These are phyloP conservation scores for Apodemia mormo DNA, from an alignment of 2,888 invertebrate genomes.

Conservation along the genomic window DNA sequence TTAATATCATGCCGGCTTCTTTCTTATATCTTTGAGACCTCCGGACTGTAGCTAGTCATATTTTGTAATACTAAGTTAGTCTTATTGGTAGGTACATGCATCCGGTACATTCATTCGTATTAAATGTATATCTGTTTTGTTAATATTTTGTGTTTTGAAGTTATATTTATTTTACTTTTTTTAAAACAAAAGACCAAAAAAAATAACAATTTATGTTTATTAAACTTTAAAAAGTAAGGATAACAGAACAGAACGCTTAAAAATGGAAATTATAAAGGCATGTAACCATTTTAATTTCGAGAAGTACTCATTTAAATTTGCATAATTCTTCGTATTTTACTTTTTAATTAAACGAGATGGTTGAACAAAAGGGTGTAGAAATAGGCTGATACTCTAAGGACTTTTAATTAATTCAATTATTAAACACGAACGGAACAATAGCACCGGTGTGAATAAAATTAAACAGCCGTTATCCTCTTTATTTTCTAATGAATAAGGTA, in stretches of 20 bases:
- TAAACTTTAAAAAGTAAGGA: not conserved
- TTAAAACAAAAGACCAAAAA: not conserved
- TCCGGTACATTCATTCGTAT: too few species aligned
- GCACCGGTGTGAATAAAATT: not conserved
- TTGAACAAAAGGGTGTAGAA: slow-evolving; percentile 1
- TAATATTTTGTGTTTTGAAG: not conserved
- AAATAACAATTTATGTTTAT: not conserved
- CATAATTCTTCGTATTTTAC: slow-evolving; percentile 2
- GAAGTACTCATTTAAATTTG: slow-evolving; percentile 1
- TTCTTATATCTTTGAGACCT: too few species aligned
- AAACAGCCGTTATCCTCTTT: too few species aligned
- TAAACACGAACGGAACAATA: not conserved
- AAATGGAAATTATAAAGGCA: not conserved
- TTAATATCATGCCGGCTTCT: too few species aligned
- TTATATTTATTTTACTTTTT: not conserved
- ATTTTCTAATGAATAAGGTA: too few species aligned
- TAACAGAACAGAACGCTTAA: not conserved
- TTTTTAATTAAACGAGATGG: slow-evolving; percentile 1
- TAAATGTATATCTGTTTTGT: too few species aligned
- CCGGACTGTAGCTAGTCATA: too few species aligned
- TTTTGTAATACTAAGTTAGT: too few species aligned
- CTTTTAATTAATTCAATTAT: slow-evolving; percentile 4
- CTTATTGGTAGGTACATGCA: too few species aligned
- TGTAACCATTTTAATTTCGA: not conserved
- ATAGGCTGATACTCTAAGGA: not conserved